These are phyloP conservation scores for Pterocles orientalis DNA, from an alignment of 2,113 vertebrate species.

Conservation along the genomic window DNA sequence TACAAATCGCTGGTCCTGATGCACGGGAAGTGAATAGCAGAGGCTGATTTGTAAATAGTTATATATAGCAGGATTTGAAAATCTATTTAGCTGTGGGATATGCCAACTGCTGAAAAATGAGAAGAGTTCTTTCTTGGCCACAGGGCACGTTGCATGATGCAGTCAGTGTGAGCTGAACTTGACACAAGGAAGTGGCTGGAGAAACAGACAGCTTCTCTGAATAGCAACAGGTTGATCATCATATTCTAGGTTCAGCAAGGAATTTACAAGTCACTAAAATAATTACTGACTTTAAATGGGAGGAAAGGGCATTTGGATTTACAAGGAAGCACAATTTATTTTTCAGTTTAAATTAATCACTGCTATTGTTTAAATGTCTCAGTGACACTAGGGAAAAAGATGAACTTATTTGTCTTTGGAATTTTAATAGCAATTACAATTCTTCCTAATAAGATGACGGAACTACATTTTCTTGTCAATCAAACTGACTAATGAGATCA, in stretches of 20 bases:
- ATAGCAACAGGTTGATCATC: neutral
- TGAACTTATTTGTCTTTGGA: slow-evolving; percentile 14
- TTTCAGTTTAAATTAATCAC: slow-evolving; percentile 38
- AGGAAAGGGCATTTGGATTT: neutral
- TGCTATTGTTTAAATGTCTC: slow-evolving; percentile 53
- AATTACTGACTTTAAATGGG: slow-evolving; percentile 2
- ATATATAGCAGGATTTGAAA: neutral
- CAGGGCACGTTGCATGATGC: neutral
- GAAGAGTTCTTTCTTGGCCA: neutral
- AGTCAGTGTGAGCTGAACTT: neutral
- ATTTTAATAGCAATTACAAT: slow-evolving; percentile 12
- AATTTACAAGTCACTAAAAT: neutral
- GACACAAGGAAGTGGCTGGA: neutral
- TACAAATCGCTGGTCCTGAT: neutral
- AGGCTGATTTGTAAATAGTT: neutral
- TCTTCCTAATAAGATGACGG: neutral
- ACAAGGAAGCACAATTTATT: neutral
- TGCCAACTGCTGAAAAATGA: neutral
- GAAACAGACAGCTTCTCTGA: neutral
- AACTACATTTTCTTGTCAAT: neutral
- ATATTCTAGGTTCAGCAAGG: neutral
- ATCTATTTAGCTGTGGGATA: neutral
- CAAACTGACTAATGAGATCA: slow-evolving; percentile 6
- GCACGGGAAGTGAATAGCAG: neutral
- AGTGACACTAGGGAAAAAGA: slow-evolving; percentile 4